Evolutionary conservation across 2,888 invertebrate genomes (phyloP), one percentile per base, ranked within the genome.

Genomic region (Lampropteryx suffumata): DNA sequence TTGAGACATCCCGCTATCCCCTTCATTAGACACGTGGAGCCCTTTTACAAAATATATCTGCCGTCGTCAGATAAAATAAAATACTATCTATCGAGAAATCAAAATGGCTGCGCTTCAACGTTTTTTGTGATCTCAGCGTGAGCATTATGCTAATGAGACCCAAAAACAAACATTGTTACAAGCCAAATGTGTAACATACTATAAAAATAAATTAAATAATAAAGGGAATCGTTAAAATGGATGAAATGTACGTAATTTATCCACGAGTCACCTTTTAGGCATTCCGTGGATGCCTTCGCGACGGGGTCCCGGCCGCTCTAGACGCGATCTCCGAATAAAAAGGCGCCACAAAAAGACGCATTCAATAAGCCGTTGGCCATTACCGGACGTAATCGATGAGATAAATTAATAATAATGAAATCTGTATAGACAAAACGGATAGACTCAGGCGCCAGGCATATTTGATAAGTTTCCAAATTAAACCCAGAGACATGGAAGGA

Each of bases 151-250:
- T 89, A 90, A 90, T 89, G 85, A 87, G 79, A 56, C 80, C 80
- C 82, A 84, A 89, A 89, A 90, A 90, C 90, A 90, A 90, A 90
- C 87, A 87, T 86, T 84, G 87, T 83, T 87, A 87, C 86, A 84
- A 83, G 82, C 76, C 80, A 82, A 89, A 90, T 90, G 88, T 88
- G 90, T 89, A 90, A 90, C 88, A 84, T 85, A 84, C 84, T 76
- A 88, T 88, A 86, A 83, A 86, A 88, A 89, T 89, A 90, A 89
- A 89, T 90, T 88, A 89, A 89, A 89, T 86, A 88, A 89, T 90
- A 89, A 88, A 87, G 82, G 79, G 85, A 82, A 87, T 90, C 90
- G 87, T 90, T 90, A 90, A 90, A 90, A 90, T 84, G 82, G 82
- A 87, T 85, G 86, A 90, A 88, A 90, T 88, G 84, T 82, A 72